A percentile compares a stretch with the other conserved stretches of the same genome.
phyloP scores from a whole-genome alignment of 2,888 invertebrate genomes.

The Clivina fossor region DNA sequence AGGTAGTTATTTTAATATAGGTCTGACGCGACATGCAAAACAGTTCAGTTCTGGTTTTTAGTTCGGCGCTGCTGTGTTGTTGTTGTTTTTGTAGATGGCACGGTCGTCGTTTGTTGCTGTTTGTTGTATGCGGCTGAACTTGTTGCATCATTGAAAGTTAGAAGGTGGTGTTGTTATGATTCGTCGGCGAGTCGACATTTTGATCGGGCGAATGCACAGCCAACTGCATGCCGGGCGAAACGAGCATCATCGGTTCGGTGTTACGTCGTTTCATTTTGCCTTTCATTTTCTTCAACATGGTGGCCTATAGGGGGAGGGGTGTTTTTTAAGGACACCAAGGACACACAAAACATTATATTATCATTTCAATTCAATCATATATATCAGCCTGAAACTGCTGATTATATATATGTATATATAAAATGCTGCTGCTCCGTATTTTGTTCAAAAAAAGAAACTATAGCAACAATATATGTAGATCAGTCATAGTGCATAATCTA shows the following conservation, averaged over 20 bases:
- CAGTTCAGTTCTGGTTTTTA: too few relatives aligned
- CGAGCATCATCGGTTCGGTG: slow-evolving; percentile 79
- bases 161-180: slow-evolving; percentile 53
- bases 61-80: neutral
- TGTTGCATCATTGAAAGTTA: too few relatives aligned
- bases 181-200: slow-evolving; percentile 54
- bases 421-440: too few relatives aligned
- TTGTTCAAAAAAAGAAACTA: too few relatives aligned
- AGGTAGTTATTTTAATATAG: too few relatives aligned
- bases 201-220: slow-evolving; percentile 54
- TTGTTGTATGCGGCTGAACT: slow-evolving; percentile 37
- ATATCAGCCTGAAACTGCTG: too few relatives aligned
- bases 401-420: too few relatives aligned
- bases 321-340: slow-evolving; percentile 36
- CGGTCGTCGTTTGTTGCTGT: slow-evolving; percentile 6
- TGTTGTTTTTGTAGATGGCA: neutral
- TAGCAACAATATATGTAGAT: too few relatives aligned
- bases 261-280: slow-evolving; percentile 95
- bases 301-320: slow-evolving; percentile 84
- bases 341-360: slow-evolving; percentile 35
- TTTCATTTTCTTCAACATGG: slow-evolving; percentile 99
- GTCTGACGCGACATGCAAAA: too few relatives aligned
- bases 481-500: too few relatives aligned
- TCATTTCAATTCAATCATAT: slow-evolving; percentile 32
- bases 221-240: slow-evolving; percentile 56